Conservation (phyloP, 2,113 vertebrate genomes). For the Phainopepla nitens region DNA sequence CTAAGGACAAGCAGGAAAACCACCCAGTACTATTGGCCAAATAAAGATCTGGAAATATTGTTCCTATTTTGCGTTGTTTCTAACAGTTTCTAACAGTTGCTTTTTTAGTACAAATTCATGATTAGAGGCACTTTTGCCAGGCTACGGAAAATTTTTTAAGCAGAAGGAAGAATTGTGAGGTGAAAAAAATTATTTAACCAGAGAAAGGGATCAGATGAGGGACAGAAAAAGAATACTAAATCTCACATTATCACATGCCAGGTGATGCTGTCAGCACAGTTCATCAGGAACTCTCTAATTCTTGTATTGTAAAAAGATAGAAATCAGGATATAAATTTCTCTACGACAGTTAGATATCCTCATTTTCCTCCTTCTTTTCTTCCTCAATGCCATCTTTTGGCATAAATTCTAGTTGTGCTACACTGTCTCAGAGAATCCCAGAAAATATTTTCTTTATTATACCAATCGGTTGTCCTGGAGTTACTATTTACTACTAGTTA, state of each 20-base stretch:
- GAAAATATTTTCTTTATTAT: background rate
- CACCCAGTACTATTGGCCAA: background rate
- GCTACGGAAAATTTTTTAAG: background rate
- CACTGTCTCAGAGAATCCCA: background rate
- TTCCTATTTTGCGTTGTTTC: background rate
- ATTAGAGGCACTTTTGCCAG: background rate
- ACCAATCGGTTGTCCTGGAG: background rate
- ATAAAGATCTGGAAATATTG: background rate
- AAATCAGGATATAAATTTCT: background rate
- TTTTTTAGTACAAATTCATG: background rate
- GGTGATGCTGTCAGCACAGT: background rate
- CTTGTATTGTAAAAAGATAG: background rate
- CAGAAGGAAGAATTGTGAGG: background rate
- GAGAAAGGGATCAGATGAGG: background rate
- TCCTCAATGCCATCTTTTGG: background rate
- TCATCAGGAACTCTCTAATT: background rate
- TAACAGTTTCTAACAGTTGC: background rate
- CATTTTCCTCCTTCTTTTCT: background rate
- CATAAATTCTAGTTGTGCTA: background rate
- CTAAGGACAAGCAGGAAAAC: background rate
- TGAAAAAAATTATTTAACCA: background rate
- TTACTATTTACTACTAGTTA: too few relatives aligned
- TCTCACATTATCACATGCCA: background rate
- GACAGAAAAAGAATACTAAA: background rate
- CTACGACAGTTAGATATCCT: background rate